Evolutionary conservation across 2,888 invertebrate genomes (phyloP), one percentile per base, ranked within the genome.

Genomic region (Margaritifera margaritifera): DNA sequence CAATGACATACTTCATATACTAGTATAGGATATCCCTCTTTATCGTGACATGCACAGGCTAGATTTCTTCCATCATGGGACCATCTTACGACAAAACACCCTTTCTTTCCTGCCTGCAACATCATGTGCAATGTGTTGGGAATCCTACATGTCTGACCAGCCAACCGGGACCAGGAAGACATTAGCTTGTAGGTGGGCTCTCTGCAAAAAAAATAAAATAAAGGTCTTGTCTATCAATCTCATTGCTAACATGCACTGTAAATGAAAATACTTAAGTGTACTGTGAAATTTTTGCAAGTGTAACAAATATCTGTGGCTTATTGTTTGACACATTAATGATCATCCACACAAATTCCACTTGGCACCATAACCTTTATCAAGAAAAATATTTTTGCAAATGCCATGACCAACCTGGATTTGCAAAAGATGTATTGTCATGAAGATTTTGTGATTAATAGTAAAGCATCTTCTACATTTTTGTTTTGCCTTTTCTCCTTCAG

Each of bases 81-180:
- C 79, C 90, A 91, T 64, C 82, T 84, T 50, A 90, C 52, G 6
- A 84, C 82, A 71, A 82, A 89, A 71, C 90, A 90, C 15, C 89
- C 90, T 60, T 83, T 85, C 61, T 84, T 82, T 5, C 88, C 86
- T 15, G 87, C 81, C 11, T 85, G 81, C 22, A 90, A 76, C 15
- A 84, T 85, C 27, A 83, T 73, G 5, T 78, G 64, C 24, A 82
- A 72, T 52, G 68, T 80, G 72, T 93, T 93, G 1, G 93, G 93
- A 60, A 94, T 90, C 88, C 93, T 92, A 82, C 93, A 93, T 42
- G 91, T 90, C 82, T 93, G 92, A 3, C 92, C 92, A 0, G 91
- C 90, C 42, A 92, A 81, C 51, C 92, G 89, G 2, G 90, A 89
- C 93, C 93, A 93, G 0, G 83, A 80, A 6, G 86, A 80, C 61